Percentiles rank a stretch among this genome's conserved stretches.
Evolutionary conservation across 2,797 vertebrate genomes (phyloP).

Genomic region (Ciconia nigra): DNA sequence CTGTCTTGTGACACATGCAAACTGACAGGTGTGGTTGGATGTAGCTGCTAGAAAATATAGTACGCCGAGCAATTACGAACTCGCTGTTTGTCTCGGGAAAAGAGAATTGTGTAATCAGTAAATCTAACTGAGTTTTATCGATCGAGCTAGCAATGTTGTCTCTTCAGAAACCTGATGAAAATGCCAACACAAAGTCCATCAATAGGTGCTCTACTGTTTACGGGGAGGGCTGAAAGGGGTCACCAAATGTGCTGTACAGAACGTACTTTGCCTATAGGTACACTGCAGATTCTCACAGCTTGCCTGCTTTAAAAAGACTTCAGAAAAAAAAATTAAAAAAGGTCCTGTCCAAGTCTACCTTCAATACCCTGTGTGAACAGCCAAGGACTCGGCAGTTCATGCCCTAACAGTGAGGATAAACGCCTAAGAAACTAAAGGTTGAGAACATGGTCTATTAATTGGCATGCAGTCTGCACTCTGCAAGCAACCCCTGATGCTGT

Average conservation of each 20-base stretch:
- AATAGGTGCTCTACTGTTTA: neutral
- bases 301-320: neutral
- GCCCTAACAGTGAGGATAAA: neutral
- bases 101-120: conserved; percentile 16
- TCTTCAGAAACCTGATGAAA: conserved; percentile 17
- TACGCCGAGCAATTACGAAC: neutral
- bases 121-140: neutral
- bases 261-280: neutral
- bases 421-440: neutral
- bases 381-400: neutral
- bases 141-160: neutral
- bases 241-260: neutral
- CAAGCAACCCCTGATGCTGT: neutral
- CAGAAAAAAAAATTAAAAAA: neutral
- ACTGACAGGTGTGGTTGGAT: neutral
- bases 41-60: neutral
- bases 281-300: neutral
- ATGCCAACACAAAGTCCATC: neutral
- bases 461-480: neutral
- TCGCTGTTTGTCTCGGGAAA: neutral
- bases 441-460: neutral
- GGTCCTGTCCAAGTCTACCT: neutral
- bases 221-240: neutral
- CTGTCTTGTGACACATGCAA: neutral
- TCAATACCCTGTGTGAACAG: neutral